Evolutionary conservation across 1,140 invertebrate species (phyloP).

Genomic region (Macrobrachium nipponense): DNA sequence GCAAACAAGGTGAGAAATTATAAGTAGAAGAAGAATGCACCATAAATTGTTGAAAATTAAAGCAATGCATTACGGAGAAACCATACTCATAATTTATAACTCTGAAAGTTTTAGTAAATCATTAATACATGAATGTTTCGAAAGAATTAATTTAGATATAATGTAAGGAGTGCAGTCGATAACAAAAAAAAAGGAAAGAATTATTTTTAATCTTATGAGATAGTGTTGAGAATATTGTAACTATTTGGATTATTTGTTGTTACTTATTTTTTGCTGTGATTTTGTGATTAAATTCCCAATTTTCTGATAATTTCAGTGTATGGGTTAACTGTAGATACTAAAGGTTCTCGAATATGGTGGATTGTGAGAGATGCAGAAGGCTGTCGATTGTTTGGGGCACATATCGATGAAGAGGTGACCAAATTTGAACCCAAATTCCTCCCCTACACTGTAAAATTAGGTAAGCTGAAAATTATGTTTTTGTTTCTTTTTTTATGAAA

Average conservation of each 20-base stretch:
- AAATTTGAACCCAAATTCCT: slow-evolving; percentile 27
- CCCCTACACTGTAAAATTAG: slow-evolving; percentile 44
- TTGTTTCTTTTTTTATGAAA: neutral
- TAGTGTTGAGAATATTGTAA: too few relatives aligned
- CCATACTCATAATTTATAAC: neutral
- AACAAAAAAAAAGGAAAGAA: too few relatives aligned
- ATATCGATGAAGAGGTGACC: neutral
- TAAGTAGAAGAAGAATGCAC: neutral
- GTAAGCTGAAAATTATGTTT: slow-evolving; percentile 26
- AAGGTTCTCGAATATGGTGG: slow-evolving; percentile 77
- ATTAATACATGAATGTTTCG: too few relatives aligned
- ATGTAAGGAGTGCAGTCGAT: too few relatives aligned
- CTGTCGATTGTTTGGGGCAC: slow-evolving; percentile 28
- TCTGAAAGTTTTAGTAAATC: neutral
- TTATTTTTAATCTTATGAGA: too few relatives aligned
- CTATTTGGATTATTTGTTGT: too few relatives aligned
- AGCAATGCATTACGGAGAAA: neutral
- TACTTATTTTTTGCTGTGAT: neutral
- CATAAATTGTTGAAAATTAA: too few relatives aligned
- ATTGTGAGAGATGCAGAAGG: slow-evolving; percentile 52
- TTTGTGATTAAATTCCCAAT: neutral
- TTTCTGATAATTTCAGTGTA: slow-evolving; percentile 74
- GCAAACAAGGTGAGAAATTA: slow-evolving; percentile 76
- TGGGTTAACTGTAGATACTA: slow-evolving; percentile 83
- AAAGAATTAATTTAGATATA: too few relatives aligned